A percentile compares a stretch with the other conserved stretches of the same genome.
These are phyloP conservation scores for Erpetoichthys calabaricus DNA, from an alignment of 2,797 vertebrate species.

Conservation along the genomic window DNA sequence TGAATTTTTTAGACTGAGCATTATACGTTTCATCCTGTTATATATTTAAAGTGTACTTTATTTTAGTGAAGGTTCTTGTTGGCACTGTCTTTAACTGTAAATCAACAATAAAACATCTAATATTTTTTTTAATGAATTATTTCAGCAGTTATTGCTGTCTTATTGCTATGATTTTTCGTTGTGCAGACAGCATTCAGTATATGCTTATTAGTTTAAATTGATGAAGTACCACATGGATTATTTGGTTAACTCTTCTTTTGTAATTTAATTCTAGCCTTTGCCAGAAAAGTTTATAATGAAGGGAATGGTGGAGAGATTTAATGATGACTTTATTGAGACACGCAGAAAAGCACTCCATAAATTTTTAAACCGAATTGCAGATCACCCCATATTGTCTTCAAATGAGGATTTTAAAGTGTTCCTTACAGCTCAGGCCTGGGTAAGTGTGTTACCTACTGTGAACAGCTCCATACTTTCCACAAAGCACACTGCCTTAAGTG, in stretches of 20 bases:
- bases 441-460: constrained; percentile 39
- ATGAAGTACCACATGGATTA: background rate
- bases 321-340: constrained; percentile 82
- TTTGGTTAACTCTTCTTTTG: constrained; percentile 1
- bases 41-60: too few species aligned
- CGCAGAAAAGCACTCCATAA: constrained; percentile 76
- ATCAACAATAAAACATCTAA: too few species aligned
- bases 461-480: too few species aligned
- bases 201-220: too few species aligned
- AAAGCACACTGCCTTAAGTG: too few species aligned
- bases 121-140: too few species aligned
- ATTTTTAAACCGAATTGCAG: constrained; percentile 76
- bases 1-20: background rate
- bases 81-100: too few species aligned
- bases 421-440: constrained; percentile 68
- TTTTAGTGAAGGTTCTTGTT: too few species aligned
- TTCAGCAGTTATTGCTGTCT: too few species aligned
- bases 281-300: constrained; percentile 96
- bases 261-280: constrained; percentile 55
- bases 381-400: constrained; percentile 81
- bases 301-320: constrained; percentile 92
- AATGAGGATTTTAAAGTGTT: constrained; percentile 81
- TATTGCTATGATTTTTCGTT: too few species aligned
- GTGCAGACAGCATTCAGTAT: too few species aligned
- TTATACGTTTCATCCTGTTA: too few species aligned